Conservation (phyloP, 2,113 vertebrate species). For the Ivindomyrus marchei region DNA sequence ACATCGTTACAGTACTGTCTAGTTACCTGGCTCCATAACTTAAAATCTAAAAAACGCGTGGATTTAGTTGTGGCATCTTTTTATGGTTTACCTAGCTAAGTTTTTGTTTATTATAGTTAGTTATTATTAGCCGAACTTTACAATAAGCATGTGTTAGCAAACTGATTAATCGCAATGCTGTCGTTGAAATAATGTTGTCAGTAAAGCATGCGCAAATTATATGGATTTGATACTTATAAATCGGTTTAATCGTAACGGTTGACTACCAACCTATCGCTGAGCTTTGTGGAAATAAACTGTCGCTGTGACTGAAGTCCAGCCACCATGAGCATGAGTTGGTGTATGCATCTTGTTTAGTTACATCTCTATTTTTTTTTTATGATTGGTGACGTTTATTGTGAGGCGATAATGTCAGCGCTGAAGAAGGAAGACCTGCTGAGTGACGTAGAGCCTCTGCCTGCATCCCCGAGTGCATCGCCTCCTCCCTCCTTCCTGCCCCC, state of each 20-base stretch:
- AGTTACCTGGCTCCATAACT: neutral
- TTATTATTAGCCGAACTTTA: neutral
- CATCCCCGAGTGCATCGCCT: conserved; percentile 19
- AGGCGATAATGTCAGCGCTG: conserved; percentile 5
- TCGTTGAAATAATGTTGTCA: neutral
- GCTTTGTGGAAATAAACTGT: neutral
- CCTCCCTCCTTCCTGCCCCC: conserved; percentile 10
- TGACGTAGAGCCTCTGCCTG: conserved; percentile 45
- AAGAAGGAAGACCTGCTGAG: conserved; percentile 51
- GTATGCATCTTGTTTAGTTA: neutral
- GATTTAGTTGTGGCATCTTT: neutral
- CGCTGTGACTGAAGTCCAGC: neutral
- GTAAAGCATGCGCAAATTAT: neutral
- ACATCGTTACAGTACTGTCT: neutral
- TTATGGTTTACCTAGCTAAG: neutral
- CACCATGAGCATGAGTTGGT: neutral
- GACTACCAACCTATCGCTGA: neutral
- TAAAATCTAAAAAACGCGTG: neutral
- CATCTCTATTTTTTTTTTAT: too few relatives aligned
- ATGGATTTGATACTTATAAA: neutral
- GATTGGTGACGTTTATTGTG: neutral
- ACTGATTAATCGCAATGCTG: neutral
- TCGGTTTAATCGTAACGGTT: neutral
- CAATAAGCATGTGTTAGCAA: neutral
- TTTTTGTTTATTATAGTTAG: neutral